A percentile compares a stretch with the other conserved stretches of the same genome.
phyloP scores from a whole-genome alignment of 2,797 vertebrate genomes.

The Xenops minutus region DNA sequence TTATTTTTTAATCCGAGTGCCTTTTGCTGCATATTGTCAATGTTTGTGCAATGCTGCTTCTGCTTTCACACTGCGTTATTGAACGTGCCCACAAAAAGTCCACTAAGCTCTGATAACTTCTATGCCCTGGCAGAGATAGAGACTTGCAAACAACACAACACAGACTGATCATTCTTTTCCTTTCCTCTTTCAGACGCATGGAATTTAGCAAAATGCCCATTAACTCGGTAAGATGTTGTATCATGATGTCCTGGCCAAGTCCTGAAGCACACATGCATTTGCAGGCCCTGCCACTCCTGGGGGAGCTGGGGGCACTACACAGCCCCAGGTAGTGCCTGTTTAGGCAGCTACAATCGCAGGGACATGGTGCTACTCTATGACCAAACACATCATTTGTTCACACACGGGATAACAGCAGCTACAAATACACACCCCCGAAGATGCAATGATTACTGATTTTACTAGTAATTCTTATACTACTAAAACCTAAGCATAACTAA shows the following conservation, averaged over 20 bases:
- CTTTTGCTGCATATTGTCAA: slow-evolving; percentile 55
- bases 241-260: not conserved
- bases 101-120: not conserved
- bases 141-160: not conserved
- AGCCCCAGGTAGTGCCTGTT: fast-evolving
- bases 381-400: not conserved
- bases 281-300: not conserved
- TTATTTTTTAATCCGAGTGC: slow-evolving; percentile 40
- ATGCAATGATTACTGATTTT: not conserved
- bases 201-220: not conserved
- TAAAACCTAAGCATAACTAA: not conserved
- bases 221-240: not conserved
- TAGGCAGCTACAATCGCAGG: not conserved
- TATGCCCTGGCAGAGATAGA: not conserved
- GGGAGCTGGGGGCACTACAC: not conserved
- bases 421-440: not conserved
- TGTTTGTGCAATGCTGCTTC: slow-evolving; percentile 33
- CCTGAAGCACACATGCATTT: not conserved
- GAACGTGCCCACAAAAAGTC: not conserved
- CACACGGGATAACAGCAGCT: not conserved
- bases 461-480: not conserved
- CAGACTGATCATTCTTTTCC: not conserved
- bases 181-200: not conserved
- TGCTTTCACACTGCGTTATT: not conserved
- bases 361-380: not conserved